Evolutionary conservation across 2,888 invertebrate genomes (phyloP), one percentile per base, ranked within the genome.

Genomic region (Thecophora atra): DNA sequence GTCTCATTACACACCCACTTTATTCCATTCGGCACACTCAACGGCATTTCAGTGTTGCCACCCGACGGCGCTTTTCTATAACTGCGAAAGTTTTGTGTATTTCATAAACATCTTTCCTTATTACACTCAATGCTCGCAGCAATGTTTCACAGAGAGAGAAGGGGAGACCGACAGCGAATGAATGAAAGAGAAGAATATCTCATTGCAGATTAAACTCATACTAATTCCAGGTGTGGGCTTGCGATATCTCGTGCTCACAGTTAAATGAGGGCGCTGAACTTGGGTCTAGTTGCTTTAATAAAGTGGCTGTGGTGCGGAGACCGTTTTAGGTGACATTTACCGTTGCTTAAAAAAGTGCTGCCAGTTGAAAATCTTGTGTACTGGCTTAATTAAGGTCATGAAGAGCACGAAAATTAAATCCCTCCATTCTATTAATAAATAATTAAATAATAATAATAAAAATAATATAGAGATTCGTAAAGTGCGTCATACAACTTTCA

Each of bases 71-170:
- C 47, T n/a, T 47, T 47, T n/a, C 15, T 47, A n/a, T 17, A 58
- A 58, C 24, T 28, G 3, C 26, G 28, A 58, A 15, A 58, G 26
- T 24, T 28, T 28, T 58, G 19, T 54, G 58, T 28, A 24, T 24
- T 58, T 11, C 11, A 58, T 24, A 58, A 58, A 58, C 28, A 24
- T 28, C 58, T 26, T 58, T 58, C 28, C 28, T 58, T 28, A 58
- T 58, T 58, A 17, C 24, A 17, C 7, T 58, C 58, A 28, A 28
- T 17, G 24, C 58, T 58, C 28, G 24, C 26, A 17, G 58, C 21
- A 44, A 72, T 21, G 70, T 26, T 47, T 21, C 44, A 17, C 30
- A 73, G 47, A 52, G 42, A 44, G 58, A n/a, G 63, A 37, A 3
- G 42, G 42, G 67, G 19, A 68, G 15, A 37, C 19, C 58, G 26